Conservation (phyloP, 2,797 vertebrate genomes). For the Gobio occitaniae region DNA sequence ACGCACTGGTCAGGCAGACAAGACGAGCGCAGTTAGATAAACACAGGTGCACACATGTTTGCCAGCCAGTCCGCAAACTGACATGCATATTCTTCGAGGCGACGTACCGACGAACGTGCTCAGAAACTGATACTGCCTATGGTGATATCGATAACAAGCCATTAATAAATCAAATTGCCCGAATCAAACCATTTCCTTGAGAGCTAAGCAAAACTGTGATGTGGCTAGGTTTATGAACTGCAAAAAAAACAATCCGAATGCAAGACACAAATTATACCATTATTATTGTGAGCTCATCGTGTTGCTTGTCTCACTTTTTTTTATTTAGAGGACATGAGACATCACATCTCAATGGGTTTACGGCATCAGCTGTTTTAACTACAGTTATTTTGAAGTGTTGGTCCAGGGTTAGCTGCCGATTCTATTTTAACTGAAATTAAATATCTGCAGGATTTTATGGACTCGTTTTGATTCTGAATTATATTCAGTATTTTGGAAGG, state of each 20-base stretch:
- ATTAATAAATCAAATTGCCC: conserved; percentile 46
- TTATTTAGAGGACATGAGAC: conserved; percentile 4
- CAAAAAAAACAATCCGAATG: background rate
- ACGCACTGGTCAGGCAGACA: conserved; percentile 36
- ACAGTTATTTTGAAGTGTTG: conserved; percentile 7
- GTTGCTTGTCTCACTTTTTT: background rate
- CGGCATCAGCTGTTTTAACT: background rate
- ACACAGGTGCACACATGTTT: conserved; percentile 13
- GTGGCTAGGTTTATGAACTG: background rate
- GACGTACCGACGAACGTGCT: background rate
- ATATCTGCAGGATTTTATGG: conserved; percentile 8
- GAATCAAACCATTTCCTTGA: conserved; percentile 32
- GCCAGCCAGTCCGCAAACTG: conserved; percentile 10
- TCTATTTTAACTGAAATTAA: conserved; percentile 1
- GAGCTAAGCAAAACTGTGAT: background rate
- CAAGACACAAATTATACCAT: background rate
- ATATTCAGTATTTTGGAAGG: background rate
- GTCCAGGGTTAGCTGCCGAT: background rate
- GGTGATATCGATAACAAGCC: conserved; percentile 44
- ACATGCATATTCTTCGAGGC: conserved; percentile 36
- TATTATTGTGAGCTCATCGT: background rate
- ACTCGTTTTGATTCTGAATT: conserved; percentile 19
- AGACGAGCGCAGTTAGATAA: conserved; percentile 31
- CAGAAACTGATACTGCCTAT: conserved; percentile 31
- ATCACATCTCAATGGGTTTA: background rate